Base-by-base conservation (phyloP, 2,797 vertebrate species). In the Vultur gryphus region DNA sequence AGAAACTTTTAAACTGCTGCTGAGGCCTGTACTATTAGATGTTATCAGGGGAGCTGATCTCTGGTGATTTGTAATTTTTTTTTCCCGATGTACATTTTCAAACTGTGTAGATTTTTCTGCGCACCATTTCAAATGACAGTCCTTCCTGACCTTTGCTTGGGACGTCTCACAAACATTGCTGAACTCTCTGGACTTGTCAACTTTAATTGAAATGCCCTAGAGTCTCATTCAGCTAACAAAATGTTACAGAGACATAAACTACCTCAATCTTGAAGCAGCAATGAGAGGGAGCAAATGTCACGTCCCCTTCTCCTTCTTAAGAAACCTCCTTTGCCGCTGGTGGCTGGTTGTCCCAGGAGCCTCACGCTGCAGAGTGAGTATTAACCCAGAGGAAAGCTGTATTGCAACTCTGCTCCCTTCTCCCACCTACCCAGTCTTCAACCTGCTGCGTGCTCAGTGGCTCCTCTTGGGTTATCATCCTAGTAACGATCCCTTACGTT, bases 361-460 rank as follows among this genome's bases (percentile, higher is more conserved):
- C 43, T 66, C 4, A 0, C 1, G 31, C 12, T 26, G 43, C 0
- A 2, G 15, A 44, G 33, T 9, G 29, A 31, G 7, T 7, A 3
- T 21, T 39, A n/a, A 57, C 17, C 8, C 29, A 15, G 33, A 37
- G 16, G 12, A 64, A 83, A 72, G 8, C 35, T 54, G 1, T 11
- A 6, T 3, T 4, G 3, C 7, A n/a, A 5, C 33, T 78, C n/a
- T 20, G 14, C 16, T 59, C 21, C 49, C 3, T 26, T 58, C 23
- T 44, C 69, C 49, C 17, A 48, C 21, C 33, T 16, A 5, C 16
- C 3, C 33, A 4, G 20, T 13, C 37, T 71, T 72, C 33, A 48
- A 3, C 43, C n/a, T 8, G 18, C 26, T 41, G 10, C 0, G 0
- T 35, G 13, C 20, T 51, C 2, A 1, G 26, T 64, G n/a, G 9